Evolutionary conservation across 2,797 vertebrate genomes (phyloP), one percentile per base, ranked within the genome.

Genomic region (Varecia variegata): DNA sequence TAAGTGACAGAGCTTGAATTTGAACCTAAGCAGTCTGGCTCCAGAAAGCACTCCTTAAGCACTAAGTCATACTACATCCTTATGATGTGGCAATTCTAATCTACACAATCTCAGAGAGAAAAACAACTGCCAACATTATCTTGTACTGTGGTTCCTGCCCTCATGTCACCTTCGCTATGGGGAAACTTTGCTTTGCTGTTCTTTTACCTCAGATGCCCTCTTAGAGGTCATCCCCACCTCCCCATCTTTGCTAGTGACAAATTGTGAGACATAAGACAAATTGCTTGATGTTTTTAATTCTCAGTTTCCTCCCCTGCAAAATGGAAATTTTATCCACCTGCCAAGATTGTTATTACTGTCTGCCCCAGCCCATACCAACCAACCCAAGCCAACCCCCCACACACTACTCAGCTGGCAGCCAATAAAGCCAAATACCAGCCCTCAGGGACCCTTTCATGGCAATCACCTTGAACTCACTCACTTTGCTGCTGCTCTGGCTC

Each of bases 211-310:
- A 92, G 35, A 6, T 90, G 6, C 93, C 68, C 27, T 58, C n/a
- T 90, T 58, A 65, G 40, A 54, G 54, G 71, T 96, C 47, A 38
- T 80, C 90, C 38, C 35, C 30, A 90, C 45, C 7, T 90, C 71
- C 50, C 27, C 32, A 52, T 80, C 65, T 90, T 96, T 97, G 71
- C 25, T 54, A 83, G 12, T 50, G 50, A 70, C 84, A 43, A 94
- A 23, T 45, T 79, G 5, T 86, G 47, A 83, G n/a, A 54, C 38
- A 80, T 94, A 74, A 86, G 56, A 96, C 50, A 70, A 90, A 95
- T 65, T 89, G 54, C 12, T 86, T 79, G 40, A 81, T 38, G 20
- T 58, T 20, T 85, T 91, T 92, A 58, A 60, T 52, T 85, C 14
- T 95, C 30, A 86, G 50, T 73, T 79, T 92, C 18, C 18, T 95